Percentiles rank a stretch among this genome's conserved stretches.
These are phyloP conservation scores for Alloplasta piceator DNA, from an alignment of 2,888 invertebrate species.

Conservation along the genomic window DNA sequence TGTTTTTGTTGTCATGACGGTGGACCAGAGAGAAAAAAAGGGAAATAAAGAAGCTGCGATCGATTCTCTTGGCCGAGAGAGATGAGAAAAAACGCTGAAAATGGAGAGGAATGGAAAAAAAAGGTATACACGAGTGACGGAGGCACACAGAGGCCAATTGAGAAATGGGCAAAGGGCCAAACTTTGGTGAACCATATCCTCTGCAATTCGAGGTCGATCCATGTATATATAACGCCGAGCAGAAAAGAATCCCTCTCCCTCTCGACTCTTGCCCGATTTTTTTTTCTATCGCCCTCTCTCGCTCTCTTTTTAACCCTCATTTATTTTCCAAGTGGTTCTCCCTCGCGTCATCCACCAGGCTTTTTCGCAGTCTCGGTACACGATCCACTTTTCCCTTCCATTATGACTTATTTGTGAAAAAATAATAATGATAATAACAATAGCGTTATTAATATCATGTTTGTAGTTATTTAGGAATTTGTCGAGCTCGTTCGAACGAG, in stretches of 20 bases:
- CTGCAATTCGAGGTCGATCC: conserved; percentile 39
- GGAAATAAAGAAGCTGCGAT: conserved; percentile 34
- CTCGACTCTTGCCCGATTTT: conserved; percentile 24
- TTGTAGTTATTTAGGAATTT: too few relatives aligned
- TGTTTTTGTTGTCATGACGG: too few relatives aligned
- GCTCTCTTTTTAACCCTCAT: conserved; percentile 29
- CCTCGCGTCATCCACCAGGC: conserved; percentile 40
- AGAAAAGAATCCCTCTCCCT: conserved; percentile 17
- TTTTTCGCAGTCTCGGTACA: background rate
- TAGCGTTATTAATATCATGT: too few relatives aligned
- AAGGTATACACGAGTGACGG: conserved; percentile 18
- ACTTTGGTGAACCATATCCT: conserved; percentile 58
- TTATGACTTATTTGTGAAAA: too few relatives aligned
- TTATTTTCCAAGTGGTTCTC: conserved; percentile 38
- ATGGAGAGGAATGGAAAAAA: background rate
- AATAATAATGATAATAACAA: too few relatives aligned
- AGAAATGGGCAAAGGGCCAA: conserved; percentile 61
- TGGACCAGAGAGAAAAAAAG: background rate
- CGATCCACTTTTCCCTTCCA: too few relatives aligned
- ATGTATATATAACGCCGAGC: background rate
- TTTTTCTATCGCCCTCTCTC: conserved; percentile 23
- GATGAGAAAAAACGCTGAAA: background rate
- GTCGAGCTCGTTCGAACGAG: background rate
- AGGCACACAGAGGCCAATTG: conserved; percentile 57
- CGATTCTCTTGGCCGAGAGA: conserved; percentile 22